Percentiles rank a stretch among this genome's conserved stretches.
Conservation (phyloP, 2,888 invertebrate genomes). For the Slavum lentiscoides region DNA sequence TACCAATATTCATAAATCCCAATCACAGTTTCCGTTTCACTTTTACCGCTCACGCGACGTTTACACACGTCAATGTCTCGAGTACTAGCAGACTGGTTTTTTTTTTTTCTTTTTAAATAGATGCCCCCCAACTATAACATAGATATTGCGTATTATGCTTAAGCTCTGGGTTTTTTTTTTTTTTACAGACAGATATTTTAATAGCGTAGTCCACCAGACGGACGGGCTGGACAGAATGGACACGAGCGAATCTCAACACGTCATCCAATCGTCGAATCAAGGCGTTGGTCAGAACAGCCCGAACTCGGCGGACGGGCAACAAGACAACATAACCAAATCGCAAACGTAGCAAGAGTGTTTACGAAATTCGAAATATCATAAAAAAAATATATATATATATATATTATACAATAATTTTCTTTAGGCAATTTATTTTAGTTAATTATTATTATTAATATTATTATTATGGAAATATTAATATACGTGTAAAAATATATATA, state of each 20-base stretch:
- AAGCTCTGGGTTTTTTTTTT: too few species aligned
- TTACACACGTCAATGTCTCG: too few species aligned
- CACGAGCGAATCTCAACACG: constrained; percentile 45
- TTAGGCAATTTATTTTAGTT: constrained; percentile 47
- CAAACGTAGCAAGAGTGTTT: constrained; percentile 16
- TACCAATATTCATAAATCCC: too few species aligned
- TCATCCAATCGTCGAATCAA: constrained; percentile 36
- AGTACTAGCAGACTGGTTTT: too few species aligned
- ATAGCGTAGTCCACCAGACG: constrained; percentile 63
- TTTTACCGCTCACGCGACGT: too few species aligned
- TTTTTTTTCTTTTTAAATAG: too few species aligned
- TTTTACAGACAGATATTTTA: constrained; percentile 64
- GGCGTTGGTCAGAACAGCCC: constrained; percentile 31
- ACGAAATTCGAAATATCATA: background rate
- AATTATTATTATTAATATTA: constrained; percentile 36
- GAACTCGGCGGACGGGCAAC: constrained; percentile 27
- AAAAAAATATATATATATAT: background rate
- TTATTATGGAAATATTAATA: constrained; percentile 34
- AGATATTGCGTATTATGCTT: too few species aligned
- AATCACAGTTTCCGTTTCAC: too few species aligned
- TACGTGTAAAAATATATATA: constrained; percentile 27
- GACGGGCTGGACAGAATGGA: constrained; percentile 62
- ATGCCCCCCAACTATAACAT: too few species aligned
- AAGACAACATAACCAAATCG: constrained; percentile 42
- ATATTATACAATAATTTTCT: constrained; percentile 16